phyloP scores from a whole-genome alignment of 2,888 invertebrate species.

The Dryobotodes eremita region DNA sequence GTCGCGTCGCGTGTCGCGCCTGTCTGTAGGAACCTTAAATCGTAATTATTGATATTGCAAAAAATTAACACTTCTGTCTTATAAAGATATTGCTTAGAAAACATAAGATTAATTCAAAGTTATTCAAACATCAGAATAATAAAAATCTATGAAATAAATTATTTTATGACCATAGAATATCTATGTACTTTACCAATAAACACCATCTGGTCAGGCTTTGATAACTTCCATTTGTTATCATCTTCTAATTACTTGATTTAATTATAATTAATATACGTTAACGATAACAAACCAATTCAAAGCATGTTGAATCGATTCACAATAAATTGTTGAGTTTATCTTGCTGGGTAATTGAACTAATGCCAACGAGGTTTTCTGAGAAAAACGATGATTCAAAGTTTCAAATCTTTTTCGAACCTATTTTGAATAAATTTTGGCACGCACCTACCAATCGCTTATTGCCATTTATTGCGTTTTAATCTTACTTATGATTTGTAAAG shows the following conservation, averaged over 20 bases:
- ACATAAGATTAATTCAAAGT: background rate
- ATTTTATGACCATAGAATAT: background rate
- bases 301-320: background rate
- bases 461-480: background rate
- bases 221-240: background rate
- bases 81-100: background rate
- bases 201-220: background rate
- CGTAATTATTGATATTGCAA: background rate
- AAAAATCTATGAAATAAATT: too few relatives aligned
- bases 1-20: too few relatives aligned
- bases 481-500: background rate
- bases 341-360: slow-evolving; percentile 6
- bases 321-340: slow-evolving; percentile 10
- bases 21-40: too few relatives aligned
- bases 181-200: background rate
- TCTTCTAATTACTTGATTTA: slow-evolving; percentile 13
- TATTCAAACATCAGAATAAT: background rate
- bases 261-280: background rate
- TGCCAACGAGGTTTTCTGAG: slow-evolving; percentile 23
- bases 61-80: background rate
- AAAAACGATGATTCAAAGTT: slow-evolving; percentile 11
- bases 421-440: slow-evolving; percentile 1
- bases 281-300: background rate
- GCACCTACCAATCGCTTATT: background rate
- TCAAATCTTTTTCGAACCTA: background rate